Evolutionary conservation across 2,888 invertebrate species (phyloP).

Genomic region (Helicoverpa assulta): DNA sequence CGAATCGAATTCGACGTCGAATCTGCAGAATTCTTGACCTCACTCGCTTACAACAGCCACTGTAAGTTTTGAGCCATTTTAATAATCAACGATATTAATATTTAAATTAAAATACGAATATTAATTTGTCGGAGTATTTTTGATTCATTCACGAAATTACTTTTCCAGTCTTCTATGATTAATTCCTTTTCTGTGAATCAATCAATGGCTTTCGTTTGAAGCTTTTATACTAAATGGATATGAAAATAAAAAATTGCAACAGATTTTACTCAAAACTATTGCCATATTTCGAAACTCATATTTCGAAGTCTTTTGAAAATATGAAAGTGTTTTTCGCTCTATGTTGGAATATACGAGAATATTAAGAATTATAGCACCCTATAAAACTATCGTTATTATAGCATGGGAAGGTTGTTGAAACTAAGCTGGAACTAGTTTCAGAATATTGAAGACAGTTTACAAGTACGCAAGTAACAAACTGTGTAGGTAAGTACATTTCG

Average conservation of each 20-base stretch:
- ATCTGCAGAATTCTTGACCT: conserved; percentile 71
- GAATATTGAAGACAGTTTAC: conserved; percentile 68
- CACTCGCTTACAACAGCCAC: conserved; percentile 60
- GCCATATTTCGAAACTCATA: neutral
- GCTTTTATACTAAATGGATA: neutral
- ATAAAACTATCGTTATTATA: conserved; percentile 56
- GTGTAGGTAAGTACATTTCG: conserved; percentile 65
- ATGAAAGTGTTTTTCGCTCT: conserved; percentile 28
- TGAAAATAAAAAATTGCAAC: conserved; percentile 2
- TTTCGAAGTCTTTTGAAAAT: conserved; percentile 24
- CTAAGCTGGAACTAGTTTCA: conserved; percentile 67
- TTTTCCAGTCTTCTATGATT: conserved; percentile 3
- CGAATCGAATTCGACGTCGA: conserved; percentile 67
- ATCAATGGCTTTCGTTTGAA: neutral
- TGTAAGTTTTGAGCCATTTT: conserved; percentile 18
- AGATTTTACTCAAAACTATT: conserved; percentile 4
- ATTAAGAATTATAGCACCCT: conserved; percentile 38
- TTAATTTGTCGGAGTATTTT: neutral
- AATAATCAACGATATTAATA: neutral
- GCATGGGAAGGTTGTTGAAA: conserved; percentile 54
- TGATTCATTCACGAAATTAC: conserved; percentile 12
- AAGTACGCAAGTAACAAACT: conserved; percentile 68
- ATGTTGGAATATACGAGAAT: conserved; percentile 18
- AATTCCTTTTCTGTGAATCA: conserved; percentile 13
- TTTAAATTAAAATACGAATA: neutral